Evolutionary conservation across 1,140 invertebrate genomes (phyloP).

Genomic region (Stenopsyche tienmushanensis): DNA sequence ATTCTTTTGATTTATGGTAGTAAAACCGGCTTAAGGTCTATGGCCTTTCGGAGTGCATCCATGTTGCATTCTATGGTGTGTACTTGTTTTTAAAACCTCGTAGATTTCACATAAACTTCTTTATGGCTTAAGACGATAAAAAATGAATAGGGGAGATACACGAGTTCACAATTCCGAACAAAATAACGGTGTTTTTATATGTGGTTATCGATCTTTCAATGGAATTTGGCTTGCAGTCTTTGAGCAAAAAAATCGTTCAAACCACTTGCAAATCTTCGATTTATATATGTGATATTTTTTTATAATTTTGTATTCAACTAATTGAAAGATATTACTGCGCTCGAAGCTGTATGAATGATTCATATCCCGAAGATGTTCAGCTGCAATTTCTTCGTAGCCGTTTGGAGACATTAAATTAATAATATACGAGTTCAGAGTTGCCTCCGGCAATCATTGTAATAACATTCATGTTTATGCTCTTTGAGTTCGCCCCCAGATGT

Average conservation of each 20-base stretch:
- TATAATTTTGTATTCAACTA: not conserved
- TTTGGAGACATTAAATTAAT: slow-evolving; percentile 2
- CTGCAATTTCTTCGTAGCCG: not conserved
- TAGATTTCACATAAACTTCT: slow-evolving; percentile 1
- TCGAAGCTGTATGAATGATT: not conserved
- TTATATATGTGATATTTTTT: not conserved
- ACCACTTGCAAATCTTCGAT: too few relatives aligned
- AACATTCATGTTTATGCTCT: slow-evolving; percentile 10
- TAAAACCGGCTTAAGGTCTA: not conserved
- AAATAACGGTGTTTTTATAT: too few relatives aligned
- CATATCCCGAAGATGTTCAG: not conserved
- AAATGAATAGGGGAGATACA: not conserved
- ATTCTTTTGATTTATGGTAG: not conserved
- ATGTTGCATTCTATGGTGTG: not conserved
- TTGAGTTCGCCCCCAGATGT: slow-evolving; percentile 3
- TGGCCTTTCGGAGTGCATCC: not conserved
- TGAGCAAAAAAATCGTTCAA: too few relatives aligned
- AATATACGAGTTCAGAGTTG: not conserved
- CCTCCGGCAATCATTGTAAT: slow-evolving; percentile 12
- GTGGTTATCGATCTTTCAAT: too few relatives aligned
- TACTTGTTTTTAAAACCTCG: not conserved
- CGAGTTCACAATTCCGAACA: not conserved
- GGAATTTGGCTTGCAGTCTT: too few relatives aligned
- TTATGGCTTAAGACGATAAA: not conserved
- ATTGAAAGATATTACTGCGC: not conserved